Conservation (phyloP, 2,113 vertebrate species). For the Sphaerodactylus townsendi region DNA sequence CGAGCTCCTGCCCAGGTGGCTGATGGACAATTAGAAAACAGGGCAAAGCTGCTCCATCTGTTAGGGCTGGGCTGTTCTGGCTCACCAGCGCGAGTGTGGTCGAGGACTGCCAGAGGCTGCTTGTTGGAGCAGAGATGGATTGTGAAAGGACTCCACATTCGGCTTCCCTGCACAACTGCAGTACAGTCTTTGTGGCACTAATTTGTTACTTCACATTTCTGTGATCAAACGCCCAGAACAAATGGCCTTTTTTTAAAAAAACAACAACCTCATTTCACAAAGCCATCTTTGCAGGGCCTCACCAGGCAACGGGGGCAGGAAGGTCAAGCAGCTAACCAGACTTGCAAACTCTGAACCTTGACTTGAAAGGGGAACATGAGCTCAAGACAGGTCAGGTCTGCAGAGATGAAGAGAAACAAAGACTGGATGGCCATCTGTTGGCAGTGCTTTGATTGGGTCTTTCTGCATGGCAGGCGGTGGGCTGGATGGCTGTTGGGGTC, state of each 20-base stretch:
- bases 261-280: no score
- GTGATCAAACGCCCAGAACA: background rate
- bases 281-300: no score
- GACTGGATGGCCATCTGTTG: no score
- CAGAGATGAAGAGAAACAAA: no score
- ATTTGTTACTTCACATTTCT: background rate
- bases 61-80: fast-evolving
- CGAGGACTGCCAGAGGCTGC: background rate
- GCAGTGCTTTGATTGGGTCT: no score
- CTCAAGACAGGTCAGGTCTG: no score
- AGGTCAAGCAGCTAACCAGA: no score
- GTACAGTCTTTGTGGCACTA: background rate
- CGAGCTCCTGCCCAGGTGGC: fast-evolving
- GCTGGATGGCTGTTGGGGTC: no score
- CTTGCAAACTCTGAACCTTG: no score
- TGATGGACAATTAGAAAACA: background rate
- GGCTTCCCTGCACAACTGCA: background rate
- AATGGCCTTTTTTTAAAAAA: background rate
- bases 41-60: background rate
- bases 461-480: no score
- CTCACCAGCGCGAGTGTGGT: fast-evolving
- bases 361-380: no score
- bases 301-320: no score
- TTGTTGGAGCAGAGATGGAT: background rate
- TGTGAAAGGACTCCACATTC: background rate